Conservation (phyloP, 1,140 invertebrate genomes). For the Limonius californicus region DNA sequence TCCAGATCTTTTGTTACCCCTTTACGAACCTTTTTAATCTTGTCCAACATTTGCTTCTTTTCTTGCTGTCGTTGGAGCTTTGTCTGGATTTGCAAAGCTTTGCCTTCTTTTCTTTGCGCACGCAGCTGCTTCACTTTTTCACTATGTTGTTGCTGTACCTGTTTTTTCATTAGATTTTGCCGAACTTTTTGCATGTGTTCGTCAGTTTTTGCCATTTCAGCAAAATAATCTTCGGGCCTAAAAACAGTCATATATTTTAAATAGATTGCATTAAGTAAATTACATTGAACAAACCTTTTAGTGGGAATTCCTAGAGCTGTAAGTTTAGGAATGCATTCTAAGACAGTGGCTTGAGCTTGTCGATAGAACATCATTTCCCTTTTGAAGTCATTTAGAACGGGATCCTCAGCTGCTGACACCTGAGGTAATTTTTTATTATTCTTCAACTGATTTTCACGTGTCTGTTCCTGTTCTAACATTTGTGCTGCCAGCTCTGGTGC, state of each 20-base stretch:
- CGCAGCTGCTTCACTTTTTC: constrained; percentile 88
- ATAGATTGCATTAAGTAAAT: too few relatives aligned
- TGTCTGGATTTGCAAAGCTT: constrained; percentile 78
- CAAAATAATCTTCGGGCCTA: constrained; percentile 94
- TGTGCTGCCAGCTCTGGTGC: constrained; percentile 77
- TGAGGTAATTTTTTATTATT: constrained; percentile 66
- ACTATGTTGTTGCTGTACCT: constrained; percentile 74
- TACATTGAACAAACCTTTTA: constrained; percentile 53
- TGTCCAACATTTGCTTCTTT: constrained; percentile 75
- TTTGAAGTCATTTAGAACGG: constrained; percentile 89
- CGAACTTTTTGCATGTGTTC: constrained; percentile 96
- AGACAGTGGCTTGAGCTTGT: constrained; percentile 84
- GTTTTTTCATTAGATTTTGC: constrained; percentile 77
- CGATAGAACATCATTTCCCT: constrained; percentile 87
- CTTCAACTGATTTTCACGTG: constrained; percentile 60
- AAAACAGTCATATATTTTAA: neutral
- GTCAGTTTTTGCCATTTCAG: constrained; percentile 98
- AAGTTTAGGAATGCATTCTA: constrained; percentile 72
- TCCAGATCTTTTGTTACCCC: constrained; percentile 75
- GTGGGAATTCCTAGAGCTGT: constrained; percentile 74
- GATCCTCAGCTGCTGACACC: constrained; percentile 65
- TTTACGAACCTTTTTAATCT: constrained; percentile 82
- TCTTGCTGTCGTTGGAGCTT: constrained; percentile 72
- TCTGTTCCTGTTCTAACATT: constrained; percentile 64
- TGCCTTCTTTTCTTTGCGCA: constrained; percentile 88